Base-by-base conservation (phyloP, 2,113 vertebrate genomes). In the Corapipo altera region DNA sequence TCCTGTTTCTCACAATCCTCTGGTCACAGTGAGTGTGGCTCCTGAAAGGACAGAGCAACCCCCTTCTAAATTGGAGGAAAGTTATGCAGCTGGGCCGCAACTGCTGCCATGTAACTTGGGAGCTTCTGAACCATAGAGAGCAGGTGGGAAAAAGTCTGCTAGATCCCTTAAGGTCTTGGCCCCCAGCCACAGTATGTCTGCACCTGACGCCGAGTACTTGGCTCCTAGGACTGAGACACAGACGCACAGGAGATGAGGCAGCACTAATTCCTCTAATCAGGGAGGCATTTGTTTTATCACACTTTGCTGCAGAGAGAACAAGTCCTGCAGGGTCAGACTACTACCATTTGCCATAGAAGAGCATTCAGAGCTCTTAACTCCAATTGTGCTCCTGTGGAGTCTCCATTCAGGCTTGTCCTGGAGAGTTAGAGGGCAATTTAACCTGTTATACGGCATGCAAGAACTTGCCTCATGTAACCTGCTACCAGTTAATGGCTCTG, bases 351-450 rank as follows among this genome's bases (percentile, higher is more conserved):
- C 91, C 70, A 54, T 17, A 93, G 88, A 97, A 74, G 91, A 95
- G 81, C 93, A 95, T 93, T 93, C 79, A 95, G 89, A 85, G 61
- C 70, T 92, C 85, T 97, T 95, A 95, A 91, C 88, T 94, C 85
- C 88, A 95, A 88, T 94, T 96, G 86, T 67, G 81, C 83, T 95
- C 94, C 93, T 81, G 71, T 13, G 11, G 95, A 96, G 92, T 44
- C 85, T 89, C 75, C 71, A 86, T 92, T 95, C 93, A 96, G 83
- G 77, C 88, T 95, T 93, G 89, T 86, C 72, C 65, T 89, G 78
- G 87, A 84, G 87, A 85, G 76, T 87, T 95, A 89, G 52, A 92
- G 72, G 33, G 39, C 69, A 92, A 95, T 95, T 95, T 95, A 92
- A 76, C 88, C 69, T 91, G 58, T 75, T 80, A 70, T 71, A 39